Evolutionary conservation across 2,113 vertebrate species (phyloP).

Genomic region (Scophthalmus maximus): DNA sequence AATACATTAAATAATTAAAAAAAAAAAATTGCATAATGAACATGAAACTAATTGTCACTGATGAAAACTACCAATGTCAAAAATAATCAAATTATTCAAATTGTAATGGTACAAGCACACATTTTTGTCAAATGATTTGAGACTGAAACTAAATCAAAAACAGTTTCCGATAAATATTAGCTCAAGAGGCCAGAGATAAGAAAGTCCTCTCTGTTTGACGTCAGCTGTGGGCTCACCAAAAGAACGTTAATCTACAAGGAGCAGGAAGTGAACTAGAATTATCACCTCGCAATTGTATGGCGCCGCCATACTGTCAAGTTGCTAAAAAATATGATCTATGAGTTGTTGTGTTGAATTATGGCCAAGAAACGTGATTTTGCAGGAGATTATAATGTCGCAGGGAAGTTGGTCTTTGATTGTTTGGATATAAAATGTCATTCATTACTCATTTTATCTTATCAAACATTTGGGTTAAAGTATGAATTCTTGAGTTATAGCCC

Average conservation of each 20-base stretch:
- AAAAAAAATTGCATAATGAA: not conserved
- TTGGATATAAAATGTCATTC: not conserved
- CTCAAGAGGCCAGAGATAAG: not conserved
- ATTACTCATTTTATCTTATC: not conserved
- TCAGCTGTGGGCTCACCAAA: slow-evolving; percentile 41
- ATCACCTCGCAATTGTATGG: not conserved
- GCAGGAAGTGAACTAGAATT: not conserved
- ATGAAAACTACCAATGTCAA: no score
- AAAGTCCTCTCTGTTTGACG: slow-evolving; percentile 39
- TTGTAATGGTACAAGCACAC: no score
- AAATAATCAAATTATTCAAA: no score
- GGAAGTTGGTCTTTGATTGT: not conserved
- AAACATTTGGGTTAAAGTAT: not conserved
- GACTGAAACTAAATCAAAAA: no score
- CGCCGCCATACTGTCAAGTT: no score
- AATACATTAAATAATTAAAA: slow-evolving; percentile 32
- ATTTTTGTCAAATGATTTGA: no score
- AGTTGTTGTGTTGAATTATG: no score
- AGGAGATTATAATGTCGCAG: not conserved
- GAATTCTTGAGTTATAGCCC: not conserved
- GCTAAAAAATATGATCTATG: not conserved
- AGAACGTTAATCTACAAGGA: slow-evolving; percentile 20
- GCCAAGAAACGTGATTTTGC: not conserved
- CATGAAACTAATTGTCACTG: no score
- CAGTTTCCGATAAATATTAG: no score